phyloP scores from a whole-genome alignment of 2,888 invertebrate species.

The Halictus quadricinctus region DNA sequence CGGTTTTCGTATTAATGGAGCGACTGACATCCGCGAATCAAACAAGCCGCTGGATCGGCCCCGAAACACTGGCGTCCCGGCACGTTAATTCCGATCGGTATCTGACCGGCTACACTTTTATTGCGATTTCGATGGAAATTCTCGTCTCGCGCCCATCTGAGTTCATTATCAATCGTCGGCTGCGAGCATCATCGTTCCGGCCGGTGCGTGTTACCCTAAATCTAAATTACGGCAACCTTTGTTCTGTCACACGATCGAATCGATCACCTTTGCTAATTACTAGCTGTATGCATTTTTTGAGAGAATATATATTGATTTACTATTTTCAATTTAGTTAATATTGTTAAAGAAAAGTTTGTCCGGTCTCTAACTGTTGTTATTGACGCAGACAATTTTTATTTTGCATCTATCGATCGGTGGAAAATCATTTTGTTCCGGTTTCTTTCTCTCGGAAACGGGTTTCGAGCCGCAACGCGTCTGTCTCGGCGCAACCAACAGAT shows the following conservation, averaged over 20 bases:
- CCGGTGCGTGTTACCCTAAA: neutral
- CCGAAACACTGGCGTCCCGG: neutral
- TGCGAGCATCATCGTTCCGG: conserved; percentile 25
- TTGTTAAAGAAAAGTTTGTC: neutral
- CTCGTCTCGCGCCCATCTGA: neutral
- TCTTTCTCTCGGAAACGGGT: neutral
- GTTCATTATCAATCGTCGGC: conserved; percentile 35
- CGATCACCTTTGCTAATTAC: too few relatives aligned
- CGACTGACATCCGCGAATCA: neutral
- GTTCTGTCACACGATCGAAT: too few relatives aligned
- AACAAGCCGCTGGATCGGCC: neutral
- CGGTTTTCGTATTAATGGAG: conserved; percentile 28
- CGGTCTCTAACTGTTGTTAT: too few relatives aligned
- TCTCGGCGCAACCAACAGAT: conserved; percentile 1
- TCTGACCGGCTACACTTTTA: conserved; percentile 27
- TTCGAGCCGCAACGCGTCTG: neutral
- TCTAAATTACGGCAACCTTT: too few relatives aligned
- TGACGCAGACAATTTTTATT: too few relatives aligned
- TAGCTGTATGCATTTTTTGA: too few relatives aligned
- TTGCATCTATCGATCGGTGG: neutral
- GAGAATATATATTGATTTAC: too few relatives aligned
- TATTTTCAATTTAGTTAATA: too few relatives aligned
- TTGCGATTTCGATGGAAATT: conserved; percentile 33
- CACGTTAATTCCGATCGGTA: conserved; percentile 34
- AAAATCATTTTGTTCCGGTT: neutral